Conservation (phyloP, 2,113 vertebrate genomes). For the Rhineura floridana region DNA sequence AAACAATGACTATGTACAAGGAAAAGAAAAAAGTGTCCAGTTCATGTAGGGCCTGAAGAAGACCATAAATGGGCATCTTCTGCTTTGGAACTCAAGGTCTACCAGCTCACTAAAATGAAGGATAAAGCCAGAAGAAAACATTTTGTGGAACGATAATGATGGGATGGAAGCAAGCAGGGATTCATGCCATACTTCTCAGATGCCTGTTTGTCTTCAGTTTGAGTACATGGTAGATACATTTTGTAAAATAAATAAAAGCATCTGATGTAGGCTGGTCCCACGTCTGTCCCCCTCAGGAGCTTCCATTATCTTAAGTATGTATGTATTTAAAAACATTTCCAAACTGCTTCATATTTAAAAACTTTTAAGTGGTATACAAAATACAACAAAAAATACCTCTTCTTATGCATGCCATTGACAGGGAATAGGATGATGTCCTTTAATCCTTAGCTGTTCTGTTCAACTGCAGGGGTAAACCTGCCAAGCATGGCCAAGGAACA, state of each 20-base stretch:
- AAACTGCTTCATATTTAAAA: too few species aligned
- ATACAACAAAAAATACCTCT: too few species aligned
- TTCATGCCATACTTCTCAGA: too few species aligned
- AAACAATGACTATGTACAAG: background rate
- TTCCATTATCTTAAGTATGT: too few species aligned
- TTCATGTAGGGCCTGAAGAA: slow-evolving; percentile 28
- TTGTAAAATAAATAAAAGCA: too few species aligned
- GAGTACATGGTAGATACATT: background rate
- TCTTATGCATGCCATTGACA: too few species aligned
- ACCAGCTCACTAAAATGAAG: slow-evolving; percentile 15
- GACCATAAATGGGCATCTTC: slow-evolving; percentile 19
- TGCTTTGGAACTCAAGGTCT: slow-evolving; percentile 35
- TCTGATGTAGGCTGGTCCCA: too few species aligned
- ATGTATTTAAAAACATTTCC: too few species aligned
- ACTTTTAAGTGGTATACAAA: too few species aligned
- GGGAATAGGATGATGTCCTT: too few species aligned
- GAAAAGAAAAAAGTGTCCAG: slow-evolving; percentile 25
- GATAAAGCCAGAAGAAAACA: background rate
- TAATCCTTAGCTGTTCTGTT: background rate
- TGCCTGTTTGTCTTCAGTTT: too few species aligned
- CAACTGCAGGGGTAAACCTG: background rate
- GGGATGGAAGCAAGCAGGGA: background rate
- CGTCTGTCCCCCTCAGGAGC: too few species aligned
- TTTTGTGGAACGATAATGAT: background rate
- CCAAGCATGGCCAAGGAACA: background rate